A percentile compares a stretch with the other conserved stretches of the same genome.
Conservation (phyloP, 2,888 invertebrate species). For the Amphipyra tragopoginis region DNA sequence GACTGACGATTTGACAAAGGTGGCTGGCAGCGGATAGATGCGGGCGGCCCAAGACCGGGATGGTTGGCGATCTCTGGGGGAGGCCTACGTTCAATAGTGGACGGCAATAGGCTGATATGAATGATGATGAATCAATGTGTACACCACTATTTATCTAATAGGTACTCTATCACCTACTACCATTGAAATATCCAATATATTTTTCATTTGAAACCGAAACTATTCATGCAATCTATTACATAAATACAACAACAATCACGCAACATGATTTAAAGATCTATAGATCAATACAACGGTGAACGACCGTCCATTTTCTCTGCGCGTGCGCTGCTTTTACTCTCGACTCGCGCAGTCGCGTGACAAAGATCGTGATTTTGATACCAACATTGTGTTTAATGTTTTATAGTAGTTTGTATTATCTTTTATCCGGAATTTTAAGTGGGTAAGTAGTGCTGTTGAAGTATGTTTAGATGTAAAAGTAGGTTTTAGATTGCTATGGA, state of each 20-base stretch:
- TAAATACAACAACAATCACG: slow-evolving; percentile 44
- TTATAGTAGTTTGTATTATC: slow-evolving; percentile 23
- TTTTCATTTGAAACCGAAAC: slow-evolving; percentile 10
- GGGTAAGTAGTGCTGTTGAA: slow-evolving; percentile 1
- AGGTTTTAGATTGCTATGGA: neutral
- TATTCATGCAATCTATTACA: slow-evolving; percentile 33
- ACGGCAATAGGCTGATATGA: too few species aligned
- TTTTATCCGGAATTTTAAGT: slow-evolving; percentile 37
- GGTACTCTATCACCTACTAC: neutral
- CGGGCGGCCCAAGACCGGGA: too few species aligned
- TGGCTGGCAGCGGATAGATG: too few species aligned
- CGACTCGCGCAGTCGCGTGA: slow-evolving; percentile 38
- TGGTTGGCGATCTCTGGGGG: too few species aligned
- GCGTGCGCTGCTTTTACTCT: slow-evolving; percentile 63
- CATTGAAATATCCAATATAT: slow-evolving; percentile 1
- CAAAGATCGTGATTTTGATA: slow-evolving; percentile 37
- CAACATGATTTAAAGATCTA: slow-evolving; percentile 56
- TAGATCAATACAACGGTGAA: slow-evolving; percentile 60
- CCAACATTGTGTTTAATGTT: slow-evolving; percentile 30
- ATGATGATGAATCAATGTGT: too few species aligned
- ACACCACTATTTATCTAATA: too few species aligned
- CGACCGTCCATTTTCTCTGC: slow-evolving; percentile 67
- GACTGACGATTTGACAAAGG: too few species aligned
- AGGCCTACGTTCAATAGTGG: too few species aligned
- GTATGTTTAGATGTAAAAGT: neutral